These are phyloP conservation scores for Scomber scombrus DNA, from an alignment of 2,113 vertebrate genomes.

Conservation along the genomic window DNA sequence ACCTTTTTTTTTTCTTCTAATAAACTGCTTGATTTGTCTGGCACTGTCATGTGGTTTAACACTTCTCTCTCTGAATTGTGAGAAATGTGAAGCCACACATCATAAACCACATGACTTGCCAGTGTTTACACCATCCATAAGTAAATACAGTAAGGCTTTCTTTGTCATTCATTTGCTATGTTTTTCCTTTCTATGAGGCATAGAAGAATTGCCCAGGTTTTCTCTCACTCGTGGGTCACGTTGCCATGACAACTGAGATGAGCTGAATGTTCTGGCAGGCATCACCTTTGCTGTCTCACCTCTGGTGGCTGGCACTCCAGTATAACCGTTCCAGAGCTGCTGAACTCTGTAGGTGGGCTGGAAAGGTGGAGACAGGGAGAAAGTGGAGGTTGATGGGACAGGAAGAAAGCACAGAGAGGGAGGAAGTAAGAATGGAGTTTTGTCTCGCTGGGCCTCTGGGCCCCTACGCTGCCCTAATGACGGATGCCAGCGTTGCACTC, in stretches of 20 bases:
- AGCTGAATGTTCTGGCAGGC: conserved; percentile 84
- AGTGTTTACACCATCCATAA: not conserved
- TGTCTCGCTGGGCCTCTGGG: conserved; percentile 21
- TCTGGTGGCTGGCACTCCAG: conserved; percentile 83
- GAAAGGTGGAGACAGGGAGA: conserved; percentile 25
- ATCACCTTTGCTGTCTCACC: conserved; percentile 92
- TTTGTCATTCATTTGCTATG: not conserved
- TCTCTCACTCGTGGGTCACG: conserved; percentile 69
- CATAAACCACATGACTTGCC: not conserved
- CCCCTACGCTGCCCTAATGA: conserved; percentile 45
- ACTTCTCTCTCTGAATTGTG: not conserved
- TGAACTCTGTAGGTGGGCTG: conserved; percentile 48
- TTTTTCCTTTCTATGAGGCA: conserved; percentile 11
- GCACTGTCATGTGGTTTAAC: not conserved
- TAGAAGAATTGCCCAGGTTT: conserved; percentile 45
- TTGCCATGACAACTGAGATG: conserved; percentile 91
- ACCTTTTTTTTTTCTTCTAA: not conserved
- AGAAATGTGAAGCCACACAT: not conserved
- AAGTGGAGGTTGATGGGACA: conserved; percentile 19
- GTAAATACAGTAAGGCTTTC: not conserved
- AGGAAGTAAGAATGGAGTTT: conserved; percentile 15
- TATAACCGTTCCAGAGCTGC: conserved; percentile 51
- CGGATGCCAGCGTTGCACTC: conserved; percentile 62
- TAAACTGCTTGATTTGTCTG: not conserved
- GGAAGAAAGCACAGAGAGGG: not conserved